A percentile compares a stretch with the other conserved stretches of the same genome.
Evolutionary conservation across 2,113 vertebrate species (phyloP).

Genomic region (Vanacampus margaritifer): DNA sequence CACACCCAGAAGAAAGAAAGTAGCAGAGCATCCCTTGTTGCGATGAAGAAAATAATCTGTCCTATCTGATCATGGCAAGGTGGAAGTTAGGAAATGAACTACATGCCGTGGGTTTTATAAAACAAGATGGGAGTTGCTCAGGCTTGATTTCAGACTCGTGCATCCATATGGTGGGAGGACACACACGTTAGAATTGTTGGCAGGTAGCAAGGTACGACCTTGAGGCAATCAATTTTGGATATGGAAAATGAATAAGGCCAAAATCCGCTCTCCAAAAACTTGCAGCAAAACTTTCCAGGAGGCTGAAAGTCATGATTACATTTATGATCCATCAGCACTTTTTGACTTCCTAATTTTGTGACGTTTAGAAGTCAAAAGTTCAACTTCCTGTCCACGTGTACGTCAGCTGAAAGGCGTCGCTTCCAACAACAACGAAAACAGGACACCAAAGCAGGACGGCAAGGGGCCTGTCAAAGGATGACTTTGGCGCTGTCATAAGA

Average conservation of each 20-base stretch:
- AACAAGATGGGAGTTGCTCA: slow-evolving; percentile 31
- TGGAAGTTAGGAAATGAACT: slow-evolving; percentile 53
- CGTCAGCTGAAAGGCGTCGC: not conserved
- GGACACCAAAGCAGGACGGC: not conserved
- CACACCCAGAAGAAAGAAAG: slow-evolving; percentile 34
- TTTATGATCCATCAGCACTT: not conserved
- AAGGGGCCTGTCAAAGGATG: not conserved
- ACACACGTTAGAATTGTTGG: not conserved
- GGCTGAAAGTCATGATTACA: not conserved
- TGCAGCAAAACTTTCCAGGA: not conserved
- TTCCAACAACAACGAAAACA: not conserved
- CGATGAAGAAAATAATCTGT: slow-evolving; percentile 47
- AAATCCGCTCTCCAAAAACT: not conserved
- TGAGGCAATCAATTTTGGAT: not conserved
- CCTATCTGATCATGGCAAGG: slow-evolving; percentile 43
- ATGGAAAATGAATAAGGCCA: not conserved
- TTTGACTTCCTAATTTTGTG: not conserved
- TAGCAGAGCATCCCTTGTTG: slow-evolving; percentile 45
- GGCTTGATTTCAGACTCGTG: slow-evolving; percentile 29
- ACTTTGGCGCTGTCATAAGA: not conserved
- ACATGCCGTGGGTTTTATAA: slow-evolving; percentile 21
- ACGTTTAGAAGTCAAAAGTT: not conserved
- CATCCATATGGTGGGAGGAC: slow-evolving; percentile 3
- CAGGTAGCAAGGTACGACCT: not conserved
- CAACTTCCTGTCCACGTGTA: not conserved